A percentile compares a stretch with the other conserved stretches of the same genome.
Evolutionary conservation across 1,140 invertebrate species (phyloP).

Genomic region (Paraescarpia echinospica): DNA sequence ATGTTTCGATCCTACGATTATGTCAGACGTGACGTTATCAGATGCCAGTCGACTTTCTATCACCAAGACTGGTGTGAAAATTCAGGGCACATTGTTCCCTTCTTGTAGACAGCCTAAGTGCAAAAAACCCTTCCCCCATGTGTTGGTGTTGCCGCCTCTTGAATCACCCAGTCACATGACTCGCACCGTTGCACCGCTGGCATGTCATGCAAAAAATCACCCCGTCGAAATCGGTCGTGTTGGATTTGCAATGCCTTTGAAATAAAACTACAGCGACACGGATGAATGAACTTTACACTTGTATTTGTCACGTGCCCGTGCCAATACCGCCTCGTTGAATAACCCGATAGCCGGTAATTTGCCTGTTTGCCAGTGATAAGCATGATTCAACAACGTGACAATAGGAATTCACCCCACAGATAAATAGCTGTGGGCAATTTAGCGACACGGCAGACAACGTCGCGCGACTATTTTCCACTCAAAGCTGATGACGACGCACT

Average conservation of each 20-base stretch:
- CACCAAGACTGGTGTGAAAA: background rate
- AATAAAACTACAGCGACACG: background rate
- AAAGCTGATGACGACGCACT: background rate
- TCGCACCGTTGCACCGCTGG: background rate
- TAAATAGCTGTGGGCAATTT: constrained; percentile 1
- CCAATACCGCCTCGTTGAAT: background rate
- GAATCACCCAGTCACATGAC: background rate
- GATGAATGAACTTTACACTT: background rate
- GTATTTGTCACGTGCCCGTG: background rate
- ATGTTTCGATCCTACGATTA: background rate
- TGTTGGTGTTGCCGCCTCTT: background rate
- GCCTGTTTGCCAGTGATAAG: background rate
- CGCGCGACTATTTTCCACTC: background rate
- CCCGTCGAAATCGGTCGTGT: background rate
- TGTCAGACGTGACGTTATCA: background rate
- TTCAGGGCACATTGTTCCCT: background rate
- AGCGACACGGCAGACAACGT: background rate
- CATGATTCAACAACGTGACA: background rate
- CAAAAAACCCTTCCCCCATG: background rate
- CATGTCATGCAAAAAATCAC: background rate
- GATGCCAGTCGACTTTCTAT: background rate
- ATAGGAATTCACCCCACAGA: background rate
- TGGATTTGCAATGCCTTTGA: background rate
- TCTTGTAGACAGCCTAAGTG: background rate
- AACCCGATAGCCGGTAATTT: background rate